Percentiles rank a stretch among this genome's conserved stretches.
Evolutionary conservation across 1,140 invertebrate genomes (phyloP).

Genomic region (Drosophila melanogaster): DNA sequence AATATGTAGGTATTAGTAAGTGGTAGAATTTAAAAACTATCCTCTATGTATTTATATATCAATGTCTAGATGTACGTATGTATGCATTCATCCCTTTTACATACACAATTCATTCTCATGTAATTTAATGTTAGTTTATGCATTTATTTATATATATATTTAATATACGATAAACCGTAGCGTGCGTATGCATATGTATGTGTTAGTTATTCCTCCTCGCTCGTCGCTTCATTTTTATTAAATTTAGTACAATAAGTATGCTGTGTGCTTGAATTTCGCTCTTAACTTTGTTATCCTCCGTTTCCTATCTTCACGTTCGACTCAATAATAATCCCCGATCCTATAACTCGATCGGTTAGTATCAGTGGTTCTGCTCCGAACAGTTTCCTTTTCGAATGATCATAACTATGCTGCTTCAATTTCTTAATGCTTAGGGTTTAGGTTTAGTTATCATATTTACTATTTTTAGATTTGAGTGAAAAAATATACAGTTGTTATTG

Average conservation of each 20-base stretch:
- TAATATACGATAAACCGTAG: constrained; percentile 63
- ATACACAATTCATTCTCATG: constrained; percentile 56
- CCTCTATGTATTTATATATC: constrained; percentile 46
- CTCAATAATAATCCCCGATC: constrained; percentile 9
- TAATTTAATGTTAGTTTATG: constrained; percentile 53
- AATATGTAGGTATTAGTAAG: constrained; percentile 61
- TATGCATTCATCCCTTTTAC: constrained; percentile 51
- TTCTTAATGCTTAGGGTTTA: constrained; percentile 41
- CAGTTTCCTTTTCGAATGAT: constrained; percentile 9
- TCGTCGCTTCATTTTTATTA: constrained; percentile 18
- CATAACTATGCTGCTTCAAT: constrained; percentile 27
- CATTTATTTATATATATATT: constrained; percentile 63
- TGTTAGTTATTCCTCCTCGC: constrained; percentile 55
- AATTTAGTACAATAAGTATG: constrained; percentile 79
- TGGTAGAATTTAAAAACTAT: constrained; percentile 76
- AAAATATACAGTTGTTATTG: constrained; percentile 80
- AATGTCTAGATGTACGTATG: constrained; percentile 41
- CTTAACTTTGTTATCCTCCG: constrained; percentile 20
- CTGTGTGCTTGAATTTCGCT: constrained; percentile 65
- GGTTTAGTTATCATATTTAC: constrained; percentile 63
- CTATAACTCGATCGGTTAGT: constrained; percentile 4
- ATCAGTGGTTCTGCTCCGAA: constrained; percentile 1
- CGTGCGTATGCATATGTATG: constrained; percentile 65
- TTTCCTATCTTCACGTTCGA: neutral
- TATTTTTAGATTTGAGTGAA: constrained; percentile 75